Evolutionary conservation across 2,113 vertebrate genomes (phyloP), one percentile per base, ranked within the genome.

Genomic region (Leucoraja erinaceus): DNA sequence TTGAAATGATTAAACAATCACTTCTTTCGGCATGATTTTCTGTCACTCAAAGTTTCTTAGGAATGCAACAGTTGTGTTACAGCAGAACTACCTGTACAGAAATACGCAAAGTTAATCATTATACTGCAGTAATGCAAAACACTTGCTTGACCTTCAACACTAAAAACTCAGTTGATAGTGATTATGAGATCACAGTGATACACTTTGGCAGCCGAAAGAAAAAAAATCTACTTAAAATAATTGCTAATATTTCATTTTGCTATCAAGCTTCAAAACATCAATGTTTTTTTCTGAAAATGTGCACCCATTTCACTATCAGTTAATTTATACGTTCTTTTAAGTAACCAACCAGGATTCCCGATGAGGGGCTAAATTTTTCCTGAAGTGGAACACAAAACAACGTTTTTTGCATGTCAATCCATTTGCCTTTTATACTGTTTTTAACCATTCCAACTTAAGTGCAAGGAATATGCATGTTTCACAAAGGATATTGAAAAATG

Each of bases 301-400:
- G 61, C 25, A 61, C n/a, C 18, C 16, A 16, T 16, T 12, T 81
- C 9, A 54, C 54, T 61, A 11, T 11, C 81, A 61, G 81, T 11
- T 86, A 86, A 86, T 84, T 84, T 61, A 86, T 86, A 61, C 25
- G 12, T n/a, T 86, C 11, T n/a, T 22, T 86, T 86, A 28, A 10
- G 14, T 54, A 86, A 86, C 10, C 11, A 61, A n/a, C 22, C 25
- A 59, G 4, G 11, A 86, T 68, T 9, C 10, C 16, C 66, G 10
- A 56, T 4, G 25, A n/a, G 20, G 81, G 25, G n/a, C 6, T 25
- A 86, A 61, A 25, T n/a, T 25, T 59, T 86, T 86, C 25, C 56
- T 12, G 12, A 86, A 86, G 81, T 86, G 56, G 56, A 86, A 61
- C 25, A 86, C 31, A 25, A 25, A 11, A 1, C 4, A 28, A 86